Conservation (phyloP, 2,888 invertebrate genomes). For the Drosophila emarginata region DNA sequence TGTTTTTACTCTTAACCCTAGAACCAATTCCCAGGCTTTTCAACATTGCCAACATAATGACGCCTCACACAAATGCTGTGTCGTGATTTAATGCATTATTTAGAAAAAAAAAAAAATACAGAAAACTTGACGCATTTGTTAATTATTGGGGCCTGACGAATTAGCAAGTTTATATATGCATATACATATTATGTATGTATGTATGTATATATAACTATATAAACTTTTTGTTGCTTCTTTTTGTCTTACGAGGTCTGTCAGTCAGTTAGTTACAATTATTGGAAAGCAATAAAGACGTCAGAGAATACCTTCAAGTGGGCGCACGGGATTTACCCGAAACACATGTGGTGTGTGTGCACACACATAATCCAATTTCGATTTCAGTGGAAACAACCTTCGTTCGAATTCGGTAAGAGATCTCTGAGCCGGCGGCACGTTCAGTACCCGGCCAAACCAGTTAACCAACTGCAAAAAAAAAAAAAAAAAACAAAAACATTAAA, state of each 20-base stretch:
- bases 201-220: not conserved
- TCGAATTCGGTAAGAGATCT: constrained; percentile 17
- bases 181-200: no score
- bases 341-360: no score
- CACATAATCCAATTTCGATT: constrained; percentile 26
- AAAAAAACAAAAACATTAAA: constrained; percentile 29
- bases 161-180: not conserved
- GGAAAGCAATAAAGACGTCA: constrained; percentile 13
- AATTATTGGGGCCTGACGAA: constrained; percentile 22
- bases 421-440: constrained; percentile 31
- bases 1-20: not conserved
- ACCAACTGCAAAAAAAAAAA: constrained; percentile 31
- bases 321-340: constrained; percentile 15
- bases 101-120: not conserved
- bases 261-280: constrained; percentile 6
- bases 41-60: constrained; percentile 18
- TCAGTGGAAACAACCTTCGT: constrained; percentile 30
- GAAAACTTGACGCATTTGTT: constrained; percentile 34
- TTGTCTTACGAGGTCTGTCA: not conserved
- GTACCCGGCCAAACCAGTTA: constrained; percentile 39
- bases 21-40: not conserved
- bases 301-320: constrained; percentile 13
- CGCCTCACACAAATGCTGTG: constrained; percentile 22
- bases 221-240: not conserved
- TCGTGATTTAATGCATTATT: constrained; percentile 41